Evolutionary conservation across 1,140 invertebrate species (phyloP), one percentile per base, ranked within the genome.

Genomic region (Chelonus insularis): DNA sequence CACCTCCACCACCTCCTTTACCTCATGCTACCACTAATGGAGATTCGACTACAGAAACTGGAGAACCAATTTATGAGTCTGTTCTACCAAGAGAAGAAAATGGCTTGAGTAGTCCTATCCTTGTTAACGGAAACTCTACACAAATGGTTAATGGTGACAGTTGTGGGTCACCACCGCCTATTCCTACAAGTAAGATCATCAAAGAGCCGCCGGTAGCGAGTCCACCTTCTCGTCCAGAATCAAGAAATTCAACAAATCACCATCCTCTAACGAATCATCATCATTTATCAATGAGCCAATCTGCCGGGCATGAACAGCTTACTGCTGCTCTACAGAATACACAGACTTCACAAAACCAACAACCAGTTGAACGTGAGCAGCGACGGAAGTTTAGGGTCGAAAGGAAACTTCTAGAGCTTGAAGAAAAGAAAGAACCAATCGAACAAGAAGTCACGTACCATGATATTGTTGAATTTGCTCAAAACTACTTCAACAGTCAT

Each of bases 401-500:
- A 66, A 88, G 91, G 34, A 92, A 94, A 69, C 81, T 96, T 8
- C 88, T 91, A 70, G 92, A 95, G 76, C 79, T 93, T 63, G 86
- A 88, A 48, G 84, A 87, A 34, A 84, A 84, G 57, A 84, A 82
- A 48, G 82, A 84, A 56, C 77, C 80, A 8, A 76, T 83, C 47
- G 84, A 86, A 56, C 78, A 76, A 9, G 80, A 85, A 51, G 62
- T 72, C 9, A 79, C 82, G 1, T 86, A 89, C 68, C 92, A 90
- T 72, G 93, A 96, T 71, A 91, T 98, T 72, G 83, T 94, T 0
- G 94, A 97, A 71, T 98, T 95, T 83, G 96, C 95, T 9, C 92
- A 96, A 68, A 88, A 92, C 62, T 93, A 94, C 81, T 98, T 95
- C 79, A 97, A 97, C 77, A 87, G 88, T 57, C 94, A 97, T 71